Evolutionary conservation across 2,888 invertebrate species (phyloP), one percentile per base, ranked within the genome.

Genomic region (Teleiodes luculella): DNA sequence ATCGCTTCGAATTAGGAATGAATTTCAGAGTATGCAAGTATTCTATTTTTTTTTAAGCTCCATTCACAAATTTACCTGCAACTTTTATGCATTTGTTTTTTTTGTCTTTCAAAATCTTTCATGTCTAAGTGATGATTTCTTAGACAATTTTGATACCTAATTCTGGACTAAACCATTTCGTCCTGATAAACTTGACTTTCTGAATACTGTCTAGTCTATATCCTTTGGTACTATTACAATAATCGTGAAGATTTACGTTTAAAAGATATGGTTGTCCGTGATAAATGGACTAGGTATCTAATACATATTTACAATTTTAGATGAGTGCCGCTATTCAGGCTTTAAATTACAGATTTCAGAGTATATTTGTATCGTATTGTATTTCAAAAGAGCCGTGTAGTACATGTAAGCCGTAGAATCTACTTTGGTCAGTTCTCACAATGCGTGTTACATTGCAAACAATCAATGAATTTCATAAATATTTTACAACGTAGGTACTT

Each of bases 311-410:
- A 76, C 63, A 82, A 82, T 83, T 83, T 80, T 65, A 81, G 79
- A 81, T 75, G 69, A 70, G 71, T 65, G 63, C 64, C 65, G 69
- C 76, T 71, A 77, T 80, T 76, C 74, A 62, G 63, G 65, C 72
- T 75, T 79, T 80, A 76, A 78, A 79, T 77, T 74, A 80, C 78
- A 76, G 74, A 78, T 74, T 24, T n/a, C n/a, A n/a, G n/a, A n/a
- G n/a, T n/a, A n/a, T n/a, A n/a, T n/a, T n/a, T n/a, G n/a, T n/a
- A n/a, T n/a, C n/a, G n/a, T n/a, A n/a, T n/a, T n/a, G n/a, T 37
- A 16, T 41, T 61, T 62, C 62, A 58, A 46, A 43, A 59, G 60
- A 56, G 62, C 61, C 63, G 67, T 57, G 62, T n/a, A n/a, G n/a
- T n/a, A n/a, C n/a, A n/a, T n/a, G 63, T 67, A 70, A 72, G 64